Percentiles rank a stretch among this genome's conserved stretches.
Conservation (phyloP, 2,888 invertebrate species). For the Hydrotaea diabolus region DNA sequence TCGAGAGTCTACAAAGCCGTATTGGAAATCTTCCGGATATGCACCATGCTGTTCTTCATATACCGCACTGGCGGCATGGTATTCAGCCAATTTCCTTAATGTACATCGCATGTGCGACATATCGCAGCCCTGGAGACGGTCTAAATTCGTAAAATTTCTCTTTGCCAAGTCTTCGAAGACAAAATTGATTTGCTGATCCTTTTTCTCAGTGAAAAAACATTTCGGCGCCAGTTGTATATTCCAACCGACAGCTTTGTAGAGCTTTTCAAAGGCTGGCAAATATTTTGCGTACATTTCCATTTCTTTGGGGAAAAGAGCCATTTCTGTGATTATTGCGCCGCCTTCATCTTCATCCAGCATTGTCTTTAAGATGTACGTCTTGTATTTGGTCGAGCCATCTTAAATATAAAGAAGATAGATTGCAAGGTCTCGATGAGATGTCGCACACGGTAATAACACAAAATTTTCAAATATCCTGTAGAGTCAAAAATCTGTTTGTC, state of each 20-base stretch:
- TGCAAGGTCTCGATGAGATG: too few species aligned
- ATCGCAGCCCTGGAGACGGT: slow-evolving; percentile 75
- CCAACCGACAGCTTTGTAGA: slow-evolving; percentile 73
- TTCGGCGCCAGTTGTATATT: slow-evolving; percentile 74
- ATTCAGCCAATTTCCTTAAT: slow-evolving; percentile 75
- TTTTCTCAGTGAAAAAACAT: slow-evolving; percentile 71
- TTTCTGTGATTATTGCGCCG: slow-evolving; percentile 67
- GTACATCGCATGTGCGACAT: slow-evolving; percentile 72
- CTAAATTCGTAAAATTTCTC: slow-evolving; percentile 71
- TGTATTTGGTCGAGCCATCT: slow-evolving; percentile 71
- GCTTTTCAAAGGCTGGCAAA: slow-evolving; percentile 75
- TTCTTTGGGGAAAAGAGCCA: slow-evolving; percentile 76
- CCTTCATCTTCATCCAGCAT: slow-evolving; percentile 72
- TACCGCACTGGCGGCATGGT: slow-evolving; percentile 77
- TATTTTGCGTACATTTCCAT: slow-evolving; percentile 74
- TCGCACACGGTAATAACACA: too few species aligned
- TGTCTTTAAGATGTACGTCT: slow-evolving; percentile 75
- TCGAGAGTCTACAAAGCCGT: slow-evolving; percentile 68
- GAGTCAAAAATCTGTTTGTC: too few species aligned
- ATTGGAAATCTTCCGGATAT: slow-evolving; percentile 69
- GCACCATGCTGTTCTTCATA: slow-evolving; percentile 73
- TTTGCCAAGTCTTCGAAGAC: slow-evolving; percentile 76
- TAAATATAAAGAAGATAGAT: too few species aligned
- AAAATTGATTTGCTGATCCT: slow-evolving; percentile 70
- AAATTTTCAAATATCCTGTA: too few species aligned